A percentile compares a stretch with the other conserved stretches of the same genome.
Conservation (phyloP, 2,888 invertebrate species). For the Drosophila quasianomalipes region DNA sequence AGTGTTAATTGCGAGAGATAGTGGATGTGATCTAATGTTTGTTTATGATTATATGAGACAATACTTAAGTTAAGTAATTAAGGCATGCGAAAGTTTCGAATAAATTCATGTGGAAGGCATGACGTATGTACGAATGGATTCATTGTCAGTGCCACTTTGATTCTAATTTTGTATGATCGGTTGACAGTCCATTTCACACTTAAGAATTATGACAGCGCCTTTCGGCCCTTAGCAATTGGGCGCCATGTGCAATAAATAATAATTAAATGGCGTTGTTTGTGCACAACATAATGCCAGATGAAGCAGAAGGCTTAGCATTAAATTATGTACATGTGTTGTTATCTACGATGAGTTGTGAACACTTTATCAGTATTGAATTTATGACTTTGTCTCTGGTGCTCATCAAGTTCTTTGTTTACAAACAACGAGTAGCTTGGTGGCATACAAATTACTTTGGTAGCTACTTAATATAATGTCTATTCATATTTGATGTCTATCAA, state of each 20-base stretch:
- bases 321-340: conserved; percentile 17
- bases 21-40: conserved; percentile 49
- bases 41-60: conserved; percentile 28
- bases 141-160: conserved; percentile 40
- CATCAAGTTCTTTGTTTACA: conserved; percentile 10
- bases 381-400: conserved; percentile 26
- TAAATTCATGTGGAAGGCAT: conserved; percentile 4
- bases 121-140: conserved; percentile 5
- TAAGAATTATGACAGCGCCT: conserved; percentile 31
- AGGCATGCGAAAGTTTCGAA: neutral
- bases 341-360: conserved; percentile 34
- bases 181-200: conserved; percentile 3
- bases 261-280: conserved; percentile 57
- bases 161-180: conserved; percentile 31
- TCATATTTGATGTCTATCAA: conserved; percentile 14
- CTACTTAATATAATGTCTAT: conserved; percentile 30
- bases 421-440: conserved; percentile 8
- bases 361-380: conserved; percentile 58
- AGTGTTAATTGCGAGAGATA: conserved; percentile 38
- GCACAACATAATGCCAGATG: conserved; percentile 55
- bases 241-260: conserved; percentile 62
- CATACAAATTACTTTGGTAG: conserved; percentile 26
- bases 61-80: conserved; percentile 14
- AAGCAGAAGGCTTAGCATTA: conserved; percentile 12
- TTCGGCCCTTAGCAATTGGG: conserved; percentile 25